These are phyloP conservation scores for western clawed frog (Xenopus tropicalis) DNA, from an alignment of 2,113 vertebrate genomes.

Conservation along the genomic window UCB_Xtro_10.0 CM004450.2:102279501-102280000, in stretches of 20 bases:
- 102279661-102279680: slow-evolving; percentile 86
- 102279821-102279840: slow-evolving; percentile 75
- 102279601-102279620: slow-evolving; percentile 58
- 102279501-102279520: slow-evolving; percentile 24
- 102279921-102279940: slow-evolving; percentile 48
- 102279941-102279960: slow-evolving; percentile 53
- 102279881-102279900: slow-evolving; percentile 71
- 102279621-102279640: slow-evolving; percentile 78
- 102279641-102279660: slow-evolving; percentile 76
- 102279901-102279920: slow-evolving; percentile 75
- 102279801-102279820: slow-evolving; percentile 68
- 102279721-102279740: slow-evolving; percentile 85
- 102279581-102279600: slow-evolving; percentile 56
- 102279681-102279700: slow-evolving; percentile 88
- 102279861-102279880: slow-evolving; percentile 84
- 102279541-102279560: slow-evolving; percentile 35
- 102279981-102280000: slow-evolving; percentile 57
- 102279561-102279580: slow-evolving; percentile 55
- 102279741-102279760: slow-evolving; percentile 78
- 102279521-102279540: slow-evolving; percentile 38
- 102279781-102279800: slow-evolving; percentile 65
- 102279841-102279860: slow-evolving; percentile 74
- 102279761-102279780: slow-evolving; percentile 81
- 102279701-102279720: slow-evolving; percentile 79
- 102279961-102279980: slow-evolving; percentile 38